These are phyloP conservation scores for Drosophila neotestacea DNA, from an alignment of 2,888 invertebrate species.

Conservation along the genomic window DNA sequence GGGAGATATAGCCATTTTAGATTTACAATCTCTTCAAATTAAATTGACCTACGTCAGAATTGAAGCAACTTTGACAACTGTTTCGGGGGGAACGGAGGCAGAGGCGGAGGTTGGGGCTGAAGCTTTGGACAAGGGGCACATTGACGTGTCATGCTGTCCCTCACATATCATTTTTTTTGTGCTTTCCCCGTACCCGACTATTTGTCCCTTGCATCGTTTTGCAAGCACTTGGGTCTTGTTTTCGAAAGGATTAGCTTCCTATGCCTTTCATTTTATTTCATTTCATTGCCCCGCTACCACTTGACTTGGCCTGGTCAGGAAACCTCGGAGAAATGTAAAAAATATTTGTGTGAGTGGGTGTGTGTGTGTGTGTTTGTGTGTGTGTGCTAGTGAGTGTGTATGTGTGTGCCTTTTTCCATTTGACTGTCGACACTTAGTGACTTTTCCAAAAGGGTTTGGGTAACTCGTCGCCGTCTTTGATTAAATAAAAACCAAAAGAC, in stretches of 20 bases:
- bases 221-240: slow-evolving; percentile 23
- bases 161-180: slow-evolving; percentile 40
- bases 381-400: background rate
- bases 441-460: background rate
- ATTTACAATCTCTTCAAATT: slow-evolving; percentile 75
- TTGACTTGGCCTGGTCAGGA: slow-evolving; percentile 30
- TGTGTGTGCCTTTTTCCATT: slow-evolving; percentile 10
- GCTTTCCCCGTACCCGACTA: background rate
- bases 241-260: slow-evolving; percentile 45
- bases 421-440: slow-evolving; percentile 23
- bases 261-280: slow-evolving; percentile 40
- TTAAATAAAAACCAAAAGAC: background rate
- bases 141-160: slow-evolving; percentile 38
- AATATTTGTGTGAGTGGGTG: background rate
- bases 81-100: background rate
- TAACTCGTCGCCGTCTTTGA: too few species aligned
- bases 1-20: slow-evolving; percentile 56
- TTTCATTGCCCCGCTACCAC: slow-evolving; percentile 41
- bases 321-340: slow-evolving; percentile 24
- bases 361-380: background rate
- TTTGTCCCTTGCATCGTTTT: slow-evolving; percentile 35
- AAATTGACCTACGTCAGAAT: slow-evolving; percentile 75
- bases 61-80: slow-evolving; percentile 37
- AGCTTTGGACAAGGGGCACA: slow-evolving; percentile 5
- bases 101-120: background rate